Evolutionary conservation across 2,113 vertebrate genomes (phyloP).

Genomic region (Monopterus albus): DNA sequence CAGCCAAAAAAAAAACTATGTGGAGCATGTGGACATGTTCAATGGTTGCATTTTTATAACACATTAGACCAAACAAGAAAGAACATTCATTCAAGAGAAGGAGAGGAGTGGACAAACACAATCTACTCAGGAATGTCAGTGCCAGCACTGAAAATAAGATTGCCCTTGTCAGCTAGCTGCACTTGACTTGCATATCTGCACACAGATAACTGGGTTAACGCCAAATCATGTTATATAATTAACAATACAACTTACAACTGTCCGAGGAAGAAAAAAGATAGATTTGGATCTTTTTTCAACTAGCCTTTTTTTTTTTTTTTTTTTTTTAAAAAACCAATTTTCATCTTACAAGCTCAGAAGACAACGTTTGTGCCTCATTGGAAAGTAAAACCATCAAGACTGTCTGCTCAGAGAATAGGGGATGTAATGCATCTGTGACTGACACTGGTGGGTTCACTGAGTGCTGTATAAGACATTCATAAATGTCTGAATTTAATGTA

Average conservation of each 20-base stretch:
- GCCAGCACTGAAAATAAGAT: constrained; percentile 4
- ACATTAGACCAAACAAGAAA: constrained; percentile 13
- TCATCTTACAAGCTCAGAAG: too few relatives aligned
- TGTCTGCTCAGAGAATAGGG: neutral
- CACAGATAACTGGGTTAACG: constrained; percentile 13
- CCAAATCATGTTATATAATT: neutral
- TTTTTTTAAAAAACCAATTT: neutral
- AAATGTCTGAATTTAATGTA: constrained; percentile 1
- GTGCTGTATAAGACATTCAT: neutral
- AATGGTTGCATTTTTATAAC: too few relatives aligned
- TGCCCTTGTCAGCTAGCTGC: constrained; percentile 22
- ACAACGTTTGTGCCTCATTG: neutral
- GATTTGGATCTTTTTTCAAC: neutral
- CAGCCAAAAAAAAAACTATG: neutral
- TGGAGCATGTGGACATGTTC: too few relatives aligned
- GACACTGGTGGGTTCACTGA: neutral
- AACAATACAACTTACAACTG: neutral
- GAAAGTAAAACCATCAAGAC: neutral
- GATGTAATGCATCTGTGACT: neutral
- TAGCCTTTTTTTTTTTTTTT: neutral
- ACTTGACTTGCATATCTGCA: constrained; percentile 10
- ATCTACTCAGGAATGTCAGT: constrained; percentile 35
- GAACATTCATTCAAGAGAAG: constrained; percentile 1
- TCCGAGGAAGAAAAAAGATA: neutral
- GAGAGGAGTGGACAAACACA: constrained; percentile 45